Evolutionary conservation across 1,140 invertebrate genomes (phyloP), one percentile per base, ranked within the genome.

Genomic region (Centruroides sculpturatus): DNA sequence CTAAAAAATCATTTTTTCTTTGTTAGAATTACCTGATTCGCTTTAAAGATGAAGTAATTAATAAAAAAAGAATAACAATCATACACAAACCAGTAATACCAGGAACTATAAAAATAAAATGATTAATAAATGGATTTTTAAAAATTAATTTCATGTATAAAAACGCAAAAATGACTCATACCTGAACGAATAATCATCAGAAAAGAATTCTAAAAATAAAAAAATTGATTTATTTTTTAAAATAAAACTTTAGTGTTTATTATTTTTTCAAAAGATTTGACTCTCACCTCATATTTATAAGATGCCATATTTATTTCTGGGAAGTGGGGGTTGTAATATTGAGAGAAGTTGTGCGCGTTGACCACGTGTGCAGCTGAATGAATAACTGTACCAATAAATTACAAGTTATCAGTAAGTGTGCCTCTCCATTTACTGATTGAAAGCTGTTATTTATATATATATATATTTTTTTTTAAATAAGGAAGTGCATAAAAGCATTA

Each of bases 291-390:
- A 55, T 58, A 55, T 23, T 55, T 59, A 34, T 23, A 64, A 36
- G 41, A 13, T 3, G 63, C 63, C 6, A 64, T 47, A 48, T 64
- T 64, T 35, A 64, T 52, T 57, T 61, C 59, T n/a, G 59, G 54
- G 54, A 55, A 64, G 10, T 41, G 47, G 35, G 35, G 8, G 13
- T 64, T 60, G 49, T 64, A 64, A 55, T 64, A 35, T 9, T 35
- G 34, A 7, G 62, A 67, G 36, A 60, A 63, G 47, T 64, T 65
- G 53, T 59, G 56, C 12, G 62, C 54, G 59, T 66, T 63, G n/a
- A 62, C 59, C n/a, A 66, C 55, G 35, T 63, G 56, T 7, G 64
- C 55, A 48, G 35, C 54, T 48, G 55, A 60, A 55, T 63, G 57
- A 59, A 60, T 53, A n/a, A 60, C 58, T 55, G 11, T 9, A 23